A percentile compares a stretch with the other conserved stretches of the same genome.
Evolutionary conservation across 2,113 vertebrate genomes (phyloP).

Genomic region (Leucoraja erinaceus): DNA sequence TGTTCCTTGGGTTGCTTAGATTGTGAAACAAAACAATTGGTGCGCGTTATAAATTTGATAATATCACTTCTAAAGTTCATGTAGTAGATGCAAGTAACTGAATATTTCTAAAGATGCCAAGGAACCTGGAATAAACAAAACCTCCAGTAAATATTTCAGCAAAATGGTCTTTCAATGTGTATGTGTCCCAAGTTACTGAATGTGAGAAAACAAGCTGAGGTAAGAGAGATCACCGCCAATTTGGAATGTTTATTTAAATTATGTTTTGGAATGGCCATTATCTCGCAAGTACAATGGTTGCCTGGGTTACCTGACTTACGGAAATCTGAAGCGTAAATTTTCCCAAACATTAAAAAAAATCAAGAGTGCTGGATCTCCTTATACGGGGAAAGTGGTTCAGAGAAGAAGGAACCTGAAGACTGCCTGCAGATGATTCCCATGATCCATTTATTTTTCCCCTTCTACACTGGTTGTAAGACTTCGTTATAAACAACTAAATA

Average conservation of each 20-base stretch:
- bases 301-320: too few relatives aligned
- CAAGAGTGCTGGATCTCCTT: background rate
- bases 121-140: background rate
- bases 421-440: too few relatives aligned
- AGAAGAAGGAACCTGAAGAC: constrained; percentile 16
- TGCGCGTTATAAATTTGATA: background rate
- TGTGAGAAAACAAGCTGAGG: background rate
- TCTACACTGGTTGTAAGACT: background rate
- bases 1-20: background rate
- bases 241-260: background rate
- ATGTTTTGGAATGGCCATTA: too few relatives aligned
- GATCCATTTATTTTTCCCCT: background rate
- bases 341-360: too few relatives aligned
- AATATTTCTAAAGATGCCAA: background rate
- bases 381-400: constrained; percentile 1
- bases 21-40: background rate
- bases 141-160: background rate
- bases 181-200: background rate
- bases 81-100: background rate
- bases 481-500: background rate
- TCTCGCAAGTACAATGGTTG: background rate
- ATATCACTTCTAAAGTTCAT: background rate
- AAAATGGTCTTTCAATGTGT: background rate
- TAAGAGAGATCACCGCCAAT: background rate
- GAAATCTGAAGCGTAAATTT: too few relatives aligned